These are phyloP conservation scores for Rhynchotus rufescens DNA, from an alignment of 2,797 vertebrate genomes.

Conservation along the genomic window DNA sequence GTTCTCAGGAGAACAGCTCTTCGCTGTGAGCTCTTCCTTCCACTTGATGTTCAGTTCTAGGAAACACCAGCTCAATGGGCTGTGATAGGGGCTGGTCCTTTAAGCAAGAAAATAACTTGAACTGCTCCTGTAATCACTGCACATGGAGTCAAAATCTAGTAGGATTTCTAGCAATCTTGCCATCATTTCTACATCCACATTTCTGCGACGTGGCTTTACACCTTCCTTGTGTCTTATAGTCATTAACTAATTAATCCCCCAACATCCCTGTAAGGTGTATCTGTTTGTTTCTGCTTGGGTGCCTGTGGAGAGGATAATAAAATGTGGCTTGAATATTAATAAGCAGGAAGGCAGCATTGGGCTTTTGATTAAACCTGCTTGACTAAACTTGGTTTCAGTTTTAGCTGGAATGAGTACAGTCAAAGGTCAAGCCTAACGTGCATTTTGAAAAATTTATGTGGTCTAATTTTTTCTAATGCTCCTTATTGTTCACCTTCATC, in stretches of 20 bases:
- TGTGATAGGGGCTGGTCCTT: slow-evolving; percentile 23
- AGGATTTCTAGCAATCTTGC: slow-evolving; percentile 39
- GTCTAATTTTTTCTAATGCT: neutral
- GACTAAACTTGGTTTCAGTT: neutral
- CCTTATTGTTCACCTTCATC: neutral
- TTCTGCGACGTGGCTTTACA: slow-evolving; percentile 42
- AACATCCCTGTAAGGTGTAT: slow-evolving; percentile 37
- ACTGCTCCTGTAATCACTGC: slow-evolving; percentile 49
- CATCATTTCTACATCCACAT: slow-evolving; percentile 20
- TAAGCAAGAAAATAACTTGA: slow-evolving; percentile 64
- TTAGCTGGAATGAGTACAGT: neutral
- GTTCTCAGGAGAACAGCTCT: slow-evolving; percentile 24
- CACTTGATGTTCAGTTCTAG: slow-evolving; percentile 43
- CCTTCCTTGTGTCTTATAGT: slow-evolving; percentile 48
- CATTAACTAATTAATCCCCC: slow-evolving; percentile 68
- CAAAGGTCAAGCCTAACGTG: neutral
- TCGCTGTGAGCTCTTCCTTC: slow-evolving; percentile 50
- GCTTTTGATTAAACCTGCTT: neutral
- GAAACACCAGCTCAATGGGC: neutral
- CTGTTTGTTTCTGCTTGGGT: slow-evolving; percentile 58
- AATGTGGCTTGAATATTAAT: slow-evolving; percentile 56
- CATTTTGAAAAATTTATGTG: neutral
- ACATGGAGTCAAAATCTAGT: neutral
- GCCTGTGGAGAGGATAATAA: slow-evolving; percentile 21
- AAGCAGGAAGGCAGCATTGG: neutral